Conservation (phyloP, 2,888 invertebrate genomes). For the Platynereis dumerilii region DNA sequence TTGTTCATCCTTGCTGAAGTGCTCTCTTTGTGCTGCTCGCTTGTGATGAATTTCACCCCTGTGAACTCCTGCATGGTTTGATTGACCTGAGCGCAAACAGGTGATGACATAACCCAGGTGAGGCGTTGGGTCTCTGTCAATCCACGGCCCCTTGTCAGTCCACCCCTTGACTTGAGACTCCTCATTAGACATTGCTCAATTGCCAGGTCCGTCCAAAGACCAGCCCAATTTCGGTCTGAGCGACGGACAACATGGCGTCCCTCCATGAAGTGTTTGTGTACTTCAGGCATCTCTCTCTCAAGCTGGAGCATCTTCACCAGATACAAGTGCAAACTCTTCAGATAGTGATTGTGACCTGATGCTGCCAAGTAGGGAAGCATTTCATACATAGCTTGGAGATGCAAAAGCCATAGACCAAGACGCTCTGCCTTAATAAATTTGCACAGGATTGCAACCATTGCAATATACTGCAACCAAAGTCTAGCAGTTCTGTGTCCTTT, state of each 20-base stretch:
- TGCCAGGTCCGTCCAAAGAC: constrained; percentile 41
- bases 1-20: constrained; percentile 23
- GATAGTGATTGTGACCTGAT: constrained; percentile 41
- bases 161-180: constrained; percentile 39
- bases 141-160: constrained; percentile 28
- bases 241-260: constrained; percentile 35
- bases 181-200: constrained; percentile 45
- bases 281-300: constrained; percentile 34
- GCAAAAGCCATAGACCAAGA: constrained; percentile 28
- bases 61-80: constrained; percentile 32
- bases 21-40: constrained; percentile 30
- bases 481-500: constrained; percentile 13
- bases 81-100: constrained; percentile 33
- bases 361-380: constrained; percentile 37
- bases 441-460: constrained; percentile 31
- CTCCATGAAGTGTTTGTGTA: constrained; percentile 30
- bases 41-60: constrained; percentile 11
- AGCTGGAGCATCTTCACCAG: constrained; percentile 41
- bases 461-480: constrained; percentile 34
- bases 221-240: constrained; percentile 42
- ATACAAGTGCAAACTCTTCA: constrained; percentile 42
- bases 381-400: constrained; percentile 26
- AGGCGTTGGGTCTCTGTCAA: constrained; percentile 29
- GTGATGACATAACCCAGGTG: constrained; percentile 35
- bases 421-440: constrained; percentile 29